Base-by-base conservation (phyloP, 1,140 invertebrate species). In the Drosophila kohkoa region DNA sequence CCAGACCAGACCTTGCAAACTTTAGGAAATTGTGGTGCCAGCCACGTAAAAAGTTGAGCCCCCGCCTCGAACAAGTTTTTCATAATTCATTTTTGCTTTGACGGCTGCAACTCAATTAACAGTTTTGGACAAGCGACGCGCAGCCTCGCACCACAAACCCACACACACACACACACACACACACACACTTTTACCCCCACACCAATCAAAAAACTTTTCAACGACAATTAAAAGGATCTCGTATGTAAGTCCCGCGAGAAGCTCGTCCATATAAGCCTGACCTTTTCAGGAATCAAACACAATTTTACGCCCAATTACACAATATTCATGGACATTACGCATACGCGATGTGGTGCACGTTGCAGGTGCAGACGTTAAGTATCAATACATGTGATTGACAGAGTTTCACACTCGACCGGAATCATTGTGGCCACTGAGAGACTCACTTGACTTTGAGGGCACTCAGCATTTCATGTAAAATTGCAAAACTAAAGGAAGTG, bases 1-100 rank as follows among this genome's bases (percentile, higher is more conserved):
- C 25, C 11, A 52, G 25, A 32, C 28, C 54, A 57, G 54, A 41
- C 54, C 54, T 57, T 41, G 54, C 16, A 28, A 65, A 85, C 65
- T 71, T 65, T 52, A 89, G 88, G 66, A 95, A 91, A 89, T 94
- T 94, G 13, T 93, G 91, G 70, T 95, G 93, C n/a, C 95, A 91
- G 67, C 91, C 90, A 48, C 88, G 88, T 0, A 94, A 94, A 25
- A 7, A 95, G 78, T 62, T 82, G 67, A 87, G 68, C 67, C 46
- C 28, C 41, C 25, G 45, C 48, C 65, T 75, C 58, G 35, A 55
- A 67, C 52, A 74, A 77, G 20, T 77, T 85, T 49, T 63, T 71
- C 77, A 82, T 80, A 79, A 89, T 83, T 73, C 51, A 75, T 64
- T 72, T 72, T 69, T 46, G 48, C 54, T 43, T 75, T 63, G 70